Conservation (phyloP, 2,113 vertebrate species). For the Myotis yumanensis region DNA sequence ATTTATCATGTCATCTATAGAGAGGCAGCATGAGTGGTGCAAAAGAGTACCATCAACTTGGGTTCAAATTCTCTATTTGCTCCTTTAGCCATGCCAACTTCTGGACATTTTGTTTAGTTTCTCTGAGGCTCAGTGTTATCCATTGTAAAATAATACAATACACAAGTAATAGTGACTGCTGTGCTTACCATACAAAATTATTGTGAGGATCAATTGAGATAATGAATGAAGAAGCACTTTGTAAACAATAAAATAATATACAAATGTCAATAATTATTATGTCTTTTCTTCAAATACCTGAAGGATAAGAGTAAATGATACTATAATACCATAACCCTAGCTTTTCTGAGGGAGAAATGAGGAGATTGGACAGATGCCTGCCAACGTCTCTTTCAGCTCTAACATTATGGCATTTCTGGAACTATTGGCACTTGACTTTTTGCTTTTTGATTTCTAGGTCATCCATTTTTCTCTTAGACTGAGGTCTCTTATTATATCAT, state of each 20-base stretch:
- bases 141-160: neutral
- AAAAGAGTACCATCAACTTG: neutral
- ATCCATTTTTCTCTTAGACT: neutral
- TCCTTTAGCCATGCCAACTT: neutral
- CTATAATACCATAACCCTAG: neutral
- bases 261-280: neutral
- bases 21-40: neutral
- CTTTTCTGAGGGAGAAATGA: constrained; percentile 38
- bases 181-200: neutral
- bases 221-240: neutral
- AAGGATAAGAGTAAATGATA: neutral
- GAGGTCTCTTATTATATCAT: neutral
- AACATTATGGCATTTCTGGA: constrained; percentile 35
- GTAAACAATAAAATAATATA: constrained; percentile 10
- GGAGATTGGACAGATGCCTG: neutral
- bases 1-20: constrained; percentile 6
- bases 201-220: neutral
- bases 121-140: constrained; percentile 24
- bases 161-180: neutral
- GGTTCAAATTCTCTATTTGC: constrained; percentile 30
- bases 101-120: constrained; percentile 29
- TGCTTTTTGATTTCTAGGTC: neutral
- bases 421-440: neutral
- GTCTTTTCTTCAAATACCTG: neutral
- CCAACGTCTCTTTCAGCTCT: neutral